Evolutionary conservation across 64 coral and sea anemone species (phyloP).

Genomic region (Actinia equina): DNA sequence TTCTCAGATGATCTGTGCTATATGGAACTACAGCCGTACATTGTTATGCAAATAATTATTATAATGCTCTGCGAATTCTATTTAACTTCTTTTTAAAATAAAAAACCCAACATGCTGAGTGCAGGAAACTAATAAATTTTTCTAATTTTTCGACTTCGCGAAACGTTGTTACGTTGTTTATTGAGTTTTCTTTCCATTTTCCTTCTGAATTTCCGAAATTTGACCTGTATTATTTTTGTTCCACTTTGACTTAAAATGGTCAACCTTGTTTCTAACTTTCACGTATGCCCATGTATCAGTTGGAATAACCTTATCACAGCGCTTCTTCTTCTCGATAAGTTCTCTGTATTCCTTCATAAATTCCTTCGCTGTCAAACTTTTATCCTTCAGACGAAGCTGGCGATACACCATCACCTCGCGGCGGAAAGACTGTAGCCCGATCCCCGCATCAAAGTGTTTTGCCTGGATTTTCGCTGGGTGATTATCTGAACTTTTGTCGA

Average conservation of each 20-base stretch:
- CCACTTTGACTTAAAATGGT: not conserved
- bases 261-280: not conserved
- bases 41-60: too few species aligned
- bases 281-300: conserved; percentile 34
- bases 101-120: too few species aligned
- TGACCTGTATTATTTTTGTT: not conserved
- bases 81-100: too few species aligned
- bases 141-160: too few species aligned
- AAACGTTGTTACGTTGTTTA: too few species aligned
- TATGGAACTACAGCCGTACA: too few species aligned
- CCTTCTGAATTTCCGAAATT: not conserved
- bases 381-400: conserved; percentile 8
- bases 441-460: conserved; percentile 26
- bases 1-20: too few species aligned
- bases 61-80: too few species aligned
- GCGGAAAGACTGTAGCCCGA: not conserved
- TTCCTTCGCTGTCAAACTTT: not conserved
- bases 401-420: not conserved
- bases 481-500: not conserved
- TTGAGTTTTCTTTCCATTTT: not conserved
- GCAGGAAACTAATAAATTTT: too few species aligned
- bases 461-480: conserved; percentile 12
- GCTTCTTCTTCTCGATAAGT: conserved; percentile 6
- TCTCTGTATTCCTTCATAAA: conserved; percentile 11
- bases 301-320: conserved; percentile 24